A percentile compares a stretch with the other conserved stretches of the same genome.
These are phyloP conservation scores for Sceloporus tristichus DNA, from an alignment of 2,113 vertebrate genomes.

Conservation along the genomic window DNA sequence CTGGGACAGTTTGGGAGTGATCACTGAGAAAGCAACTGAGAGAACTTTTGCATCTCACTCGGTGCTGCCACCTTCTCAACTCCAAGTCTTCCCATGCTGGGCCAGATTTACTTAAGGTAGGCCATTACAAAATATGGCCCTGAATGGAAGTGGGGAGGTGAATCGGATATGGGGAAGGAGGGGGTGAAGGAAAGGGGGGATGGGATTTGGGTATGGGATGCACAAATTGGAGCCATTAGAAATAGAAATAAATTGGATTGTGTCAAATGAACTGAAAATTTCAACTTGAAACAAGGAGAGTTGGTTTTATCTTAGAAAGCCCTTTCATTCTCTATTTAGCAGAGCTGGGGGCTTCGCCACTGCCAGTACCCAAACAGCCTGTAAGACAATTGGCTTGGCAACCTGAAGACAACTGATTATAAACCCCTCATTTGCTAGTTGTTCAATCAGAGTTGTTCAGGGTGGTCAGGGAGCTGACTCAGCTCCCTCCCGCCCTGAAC, in stretches of 20 bases:
- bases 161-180: no score
- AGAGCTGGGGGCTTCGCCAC: neutral
- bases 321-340: neutral
- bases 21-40: neutral
- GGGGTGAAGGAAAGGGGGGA: no score
- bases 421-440: neutral
- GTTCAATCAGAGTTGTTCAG: no score
- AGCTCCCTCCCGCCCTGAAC: no score
- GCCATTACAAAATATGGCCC: no score
- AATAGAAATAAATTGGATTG: no score
- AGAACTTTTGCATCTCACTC: neutral
- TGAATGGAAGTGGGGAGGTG: no score
- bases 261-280: no score
- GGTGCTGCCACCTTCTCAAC: neutral
- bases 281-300: neutral
- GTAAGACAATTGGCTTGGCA: neutral
- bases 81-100: no score
- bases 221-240: no score
- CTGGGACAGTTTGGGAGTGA: neutral
- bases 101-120: neutral
- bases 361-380: neutral
- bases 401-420: neutral
- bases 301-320: conserved; percentile 14
- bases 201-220: no score
- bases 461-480: no score